Evolutionary conservation across 1,140 invertebrate species (phyloP), one percentile per base, ranked within the genome.

Genomic region (Brachionus plicatilis): DNA sequence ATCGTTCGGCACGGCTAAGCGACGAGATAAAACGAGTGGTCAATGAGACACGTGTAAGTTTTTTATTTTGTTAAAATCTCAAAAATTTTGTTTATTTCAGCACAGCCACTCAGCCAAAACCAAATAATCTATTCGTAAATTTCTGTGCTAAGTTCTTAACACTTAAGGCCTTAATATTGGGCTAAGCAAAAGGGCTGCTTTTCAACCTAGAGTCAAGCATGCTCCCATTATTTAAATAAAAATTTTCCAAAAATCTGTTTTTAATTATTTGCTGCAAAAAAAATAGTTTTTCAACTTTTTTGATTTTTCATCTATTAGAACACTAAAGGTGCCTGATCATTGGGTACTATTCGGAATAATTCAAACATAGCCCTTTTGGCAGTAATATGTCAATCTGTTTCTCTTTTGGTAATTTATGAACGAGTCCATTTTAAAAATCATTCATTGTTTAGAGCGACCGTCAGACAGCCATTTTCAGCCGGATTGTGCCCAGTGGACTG

Each of bases 1-100:
- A 82, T 37, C 79, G 79, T 20, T 82, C 79, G 33, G 79, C 79
- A 6, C 79, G 79, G n/a, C 41, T 82, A 11, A 82, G 79, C 29
- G 79, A 82, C 27, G 79, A 82, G 45, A 82, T 82, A 82, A 82
- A 82, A 47, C 79, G 79, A 24, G 79, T 82, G 3, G 79, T 82
- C 0, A 82, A 68, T 33, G 79, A 82, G 53, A 82, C 79, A 68
- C 33, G 79, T 65, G 79, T 82, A 82, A 82, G 79, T 65, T 82
- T 68, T 65, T 27, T 20, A 27, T 43, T 41, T 80, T 60, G 27
- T 56, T 20, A 43, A 29, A 75, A 75, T 43, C 12, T 43, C 14
- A 75, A 75, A 41, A 75, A 29, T 33, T 68, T 68, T 33, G 12
- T 68, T 33, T 68, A 68, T 68, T 68, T 68, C 66, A 68, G 66